Percentiles rank a stretch among this genome's conserved stretches.
phyloP scores from a whole-genome alignment of 2,113 vertebrate species.

The Pachycephala philippinensis region DNA sequence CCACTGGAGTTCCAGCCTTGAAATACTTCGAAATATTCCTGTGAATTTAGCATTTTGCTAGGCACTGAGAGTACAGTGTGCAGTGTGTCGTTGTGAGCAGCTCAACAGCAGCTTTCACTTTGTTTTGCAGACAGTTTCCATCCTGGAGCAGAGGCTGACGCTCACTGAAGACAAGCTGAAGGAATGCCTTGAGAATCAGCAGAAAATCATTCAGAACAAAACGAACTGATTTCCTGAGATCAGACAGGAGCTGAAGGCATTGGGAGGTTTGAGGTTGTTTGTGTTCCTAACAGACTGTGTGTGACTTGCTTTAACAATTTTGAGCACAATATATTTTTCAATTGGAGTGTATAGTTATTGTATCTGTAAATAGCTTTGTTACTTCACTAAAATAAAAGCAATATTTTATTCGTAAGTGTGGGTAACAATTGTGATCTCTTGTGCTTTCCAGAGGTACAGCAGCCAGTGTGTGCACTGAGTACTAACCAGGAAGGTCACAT shows the following conservation, averaged over 20 bases:
- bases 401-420: slow-evolving; percentile 6
- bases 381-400: slow-evolving; percentile 56
- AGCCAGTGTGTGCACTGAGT: background rate
- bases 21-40: background rate
- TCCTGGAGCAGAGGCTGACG: slow-evolving; percentile 89
- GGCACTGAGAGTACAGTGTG: background rate
- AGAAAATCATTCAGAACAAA: slow-evolving; percentile 78
- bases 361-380: slow-evolving; percentile 60
- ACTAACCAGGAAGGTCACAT: background rate
- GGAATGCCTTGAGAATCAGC: slow-evolving; percentile 90
- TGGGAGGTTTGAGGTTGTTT: background rate
- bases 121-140: slow-evolving; percentile 77
- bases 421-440: background rate
- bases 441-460: background rate
- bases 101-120: background rate
- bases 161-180: slow-evolving; percentile 94
- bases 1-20: background rate
- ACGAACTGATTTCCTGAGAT: slow-evolving; percentile 38
- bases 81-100: background rate
- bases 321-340: slow-evolving; percentile 28
- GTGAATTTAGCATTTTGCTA: background rate
- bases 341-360: slow-evolving; percentile 28
- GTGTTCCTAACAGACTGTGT: slow-evolving; percentile 9
- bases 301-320: slow-evolving; percentile 28
- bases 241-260: background rate